Evolutionary conservation across 1,140 invertebrate genomes (phyloP).

Genomic region (Drosophila pandora): DNA sequence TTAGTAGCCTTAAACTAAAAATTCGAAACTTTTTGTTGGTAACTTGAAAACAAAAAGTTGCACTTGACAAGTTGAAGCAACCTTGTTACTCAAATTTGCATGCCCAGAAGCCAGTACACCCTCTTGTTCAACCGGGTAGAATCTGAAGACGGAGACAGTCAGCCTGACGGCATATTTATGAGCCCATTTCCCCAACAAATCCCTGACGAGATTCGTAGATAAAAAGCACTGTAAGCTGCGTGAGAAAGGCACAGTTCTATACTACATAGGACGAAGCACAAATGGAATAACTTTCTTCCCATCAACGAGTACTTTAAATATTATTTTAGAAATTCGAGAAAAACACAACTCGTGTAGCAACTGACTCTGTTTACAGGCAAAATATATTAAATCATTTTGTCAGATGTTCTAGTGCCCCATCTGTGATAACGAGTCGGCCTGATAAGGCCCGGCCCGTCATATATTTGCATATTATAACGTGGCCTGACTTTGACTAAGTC

Average conservation of each 20-base stretch:
- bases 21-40: too few species aligned
- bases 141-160: slow-evolving; percentile 29
- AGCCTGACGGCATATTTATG: slow-evolving; percentile 70
- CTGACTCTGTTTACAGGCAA: slow-evolving; percentile 51
- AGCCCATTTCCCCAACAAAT: slow-evolving; percentile 63
- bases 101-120: not conserved
- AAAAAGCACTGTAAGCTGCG: slow-evolving; percentile 60
- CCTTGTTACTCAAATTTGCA: not conserved
- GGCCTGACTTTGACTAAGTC: slow-evolving; percentile 45
- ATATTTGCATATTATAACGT: slow-evolving; percentile 71
- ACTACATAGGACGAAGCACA: slow-evolving; percentile 12
- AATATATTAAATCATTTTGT: slow-evolving; percentile 78
- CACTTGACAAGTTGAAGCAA: not conserved
- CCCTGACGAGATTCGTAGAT: slow-evolving; percentile 30
- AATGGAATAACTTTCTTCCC: slow-evolving; percentile 25
- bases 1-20: too few species aligned
- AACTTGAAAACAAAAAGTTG: too few species aligned
- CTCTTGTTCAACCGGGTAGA: not conserved
- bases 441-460: slow-evolving; percentile 56
- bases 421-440: slow-evolving; percentile 46
- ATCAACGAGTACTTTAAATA: slow-evolving; percentile 35
- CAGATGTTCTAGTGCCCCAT: slow-evolving; percentile 60
- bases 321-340: slow-evolving; percentile 37
- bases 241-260: slow-evolving; percentile 69
- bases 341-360: slow-evolving; percentile 24